Conservation (phyloP, 2,888 invertebrate genomes). For the Steinernema carpocapsae region DNA sequence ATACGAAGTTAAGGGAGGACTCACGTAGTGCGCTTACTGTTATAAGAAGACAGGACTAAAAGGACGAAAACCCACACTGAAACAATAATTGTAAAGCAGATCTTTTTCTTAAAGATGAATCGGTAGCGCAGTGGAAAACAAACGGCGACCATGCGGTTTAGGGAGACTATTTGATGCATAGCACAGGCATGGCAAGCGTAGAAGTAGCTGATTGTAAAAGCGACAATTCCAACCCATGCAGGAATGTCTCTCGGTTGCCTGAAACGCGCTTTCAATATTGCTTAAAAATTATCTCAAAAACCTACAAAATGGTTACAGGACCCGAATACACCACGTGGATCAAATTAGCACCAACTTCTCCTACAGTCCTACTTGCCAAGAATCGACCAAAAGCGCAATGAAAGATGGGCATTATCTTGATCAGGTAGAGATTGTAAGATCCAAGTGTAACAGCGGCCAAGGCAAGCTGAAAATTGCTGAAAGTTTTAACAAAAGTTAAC, state of each 20-base stretch:
- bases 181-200: background rate
- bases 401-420: background rate
- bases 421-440: background rate
- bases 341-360: background rate
- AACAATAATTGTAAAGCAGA: background rate
- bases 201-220: background rate
- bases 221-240: background rate
- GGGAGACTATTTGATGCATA: background rate
- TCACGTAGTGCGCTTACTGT: background rate
- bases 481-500: background rate
- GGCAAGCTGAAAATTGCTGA: background rate
- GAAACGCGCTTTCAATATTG: background rate
- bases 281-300: background rate
- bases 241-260: background rate
- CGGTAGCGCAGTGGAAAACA: background rate
- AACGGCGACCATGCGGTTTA: background rate
- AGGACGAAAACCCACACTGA: background rate
- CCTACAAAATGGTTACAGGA: background rate
- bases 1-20: background rate
- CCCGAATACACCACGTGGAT: background rate
- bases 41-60: background rate
- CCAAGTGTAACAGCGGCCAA: background rate
- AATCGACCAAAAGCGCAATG: too few species aligned
- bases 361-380: background rate
- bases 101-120: background rate